Evolutionary conservation across 2,113 vertebrate genomes (phyloP), one percentile per base, ranked within the genome.

Genomic region (Pomatostomus ruficeps): DNA sequence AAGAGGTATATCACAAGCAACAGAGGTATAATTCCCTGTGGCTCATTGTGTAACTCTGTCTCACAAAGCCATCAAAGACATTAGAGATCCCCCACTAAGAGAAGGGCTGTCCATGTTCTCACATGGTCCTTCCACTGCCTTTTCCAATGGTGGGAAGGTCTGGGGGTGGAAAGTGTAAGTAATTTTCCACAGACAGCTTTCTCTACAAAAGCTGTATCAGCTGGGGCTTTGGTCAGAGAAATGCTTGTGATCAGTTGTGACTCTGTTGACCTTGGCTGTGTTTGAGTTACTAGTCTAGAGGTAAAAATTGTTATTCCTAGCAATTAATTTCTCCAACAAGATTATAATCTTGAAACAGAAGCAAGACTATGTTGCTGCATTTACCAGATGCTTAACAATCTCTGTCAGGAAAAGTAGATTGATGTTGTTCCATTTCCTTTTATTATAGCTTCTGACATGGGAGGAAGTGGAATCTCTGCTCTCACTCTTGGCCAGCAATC

Each of bases 351-450:
- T 83, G 59, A 82, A 93, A 88, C 49, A 85, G 54, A 93, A 94
- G 66, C 12, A 61, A 91, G 58, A 61, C 22, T 40, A 8, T 72
- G 23, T 22, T 89, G 33, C 21, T 84, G 45, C 21, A 26, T 88
- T 88, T 94, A 54, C 62, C 75, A 88, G 67, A 79, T 66, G 73
- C 42, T 75, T 75, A 89, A 77, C 33, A 81, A 54, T 70, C 58
- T 84, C 35, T 82, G 54, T 73, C 78, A 80, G 67, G 58, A 95
- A 88, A 85, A 89, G 61, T 4, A 71, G 62, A 91, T 61, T 54
- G 29, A 90, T 85, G n/a, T 38, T 70, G 54, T 72, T 93, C 58
- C 75, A 90, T 94, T 96, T 96, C 90, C 71, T 85, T 91, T 93
- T 83, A 62, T 96, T 88, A 90, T 58, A 79, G 48, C 29, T 94